phyloP scores from a whole-genome alignment of 1,140 invertebrate genomes.

The Melanaphis sacchari region DNA sequence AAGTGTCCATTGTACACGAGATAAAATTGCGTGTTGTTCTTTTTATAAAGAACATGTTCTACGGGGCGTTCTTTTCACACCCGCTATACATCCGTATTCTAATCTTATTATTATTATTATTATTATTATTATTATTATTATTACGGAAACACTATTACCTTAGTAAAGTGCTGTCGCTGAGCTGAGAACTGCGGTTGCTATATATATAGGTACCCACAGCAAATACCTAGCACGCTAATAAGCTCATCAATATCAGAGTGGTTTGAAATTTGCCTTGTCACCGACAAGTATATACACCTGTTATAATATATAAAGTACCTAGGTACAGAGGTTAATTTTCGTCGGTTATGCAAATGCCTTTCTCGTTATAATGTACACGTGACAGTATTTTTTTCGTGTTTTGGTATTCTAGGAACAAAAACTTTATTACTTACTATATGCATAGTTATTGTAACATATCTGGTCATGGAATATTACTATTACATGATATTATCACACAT shows the following conservation, averaged over 20 bases:
- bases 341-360: background rate
- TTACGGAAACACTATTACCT: background rate
- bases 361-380: background rate
- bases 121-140: background rate
- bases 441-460: background rate
- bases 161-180: background rate
- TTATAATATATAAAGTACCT: background rate
- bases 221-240: background rate
- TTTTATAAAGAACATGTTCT: background rate
- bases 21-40: background rate
- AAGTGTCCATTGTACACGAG: background rate
- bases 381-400: background rate
- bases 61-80: background rate
- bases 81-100: background rate
- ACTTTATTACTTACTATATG: background rate
- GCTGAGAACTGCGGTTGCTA: background rate
- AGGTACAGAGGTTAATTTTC: background rate
- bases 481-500: background rate
- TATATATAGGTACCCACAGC: background rate
- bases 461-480: background rate
- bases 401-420: background rate
- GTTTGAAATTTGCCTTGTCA: background rate
- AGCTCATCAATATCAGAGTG: slow-evolving; percentile 13
- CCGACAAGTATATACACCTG: background rate
- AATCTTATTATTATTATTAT: background rate